Evolutionary conservation across 2,797 vertebrate species (phyloP), one percentile per base, ranked within the genome.

Genomic region (Sylvilagus floridanus): DNA sequence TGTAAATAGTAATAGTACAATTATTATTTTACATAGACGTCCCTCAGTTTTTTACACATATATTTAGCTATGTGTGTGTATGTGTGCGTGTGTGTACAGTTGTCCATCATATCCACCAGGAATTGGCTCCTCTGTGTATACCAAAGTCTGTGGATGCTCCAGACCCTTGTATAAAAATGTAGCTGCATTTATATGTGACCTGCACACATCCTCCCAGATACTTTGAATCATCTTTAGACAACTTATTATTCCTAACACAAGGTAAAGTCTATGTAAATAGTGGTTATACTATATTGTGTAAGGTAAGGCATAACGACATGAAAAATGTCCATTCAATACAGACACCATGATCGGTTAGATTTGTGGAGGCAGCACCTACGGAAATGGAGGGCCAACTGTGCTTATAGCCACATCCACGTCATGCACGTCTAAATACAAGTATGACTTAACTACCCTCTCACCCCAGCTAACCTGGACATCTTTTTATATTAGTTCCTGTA

Each of bases 1-100:
- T 73, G 3, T 17, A 90, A 90, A 78, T 24, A 11, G n/a, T 42
- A 72, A 37, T 37, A 37, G 37, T 30, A 71, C 2, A 30, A 65
- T 73, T 91, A 8, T 73, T 83, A 60, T 75, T 90, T 89, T 81
- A 71, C n/a, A 8, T 47, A 71, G 62, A 82, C 17, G 60, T 82
- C 35, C 9, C 35, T 88, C 32, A 78, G 26, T 54, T 81, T 73
- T 77, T 76, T 82, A 57, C 21, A 19, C n/a, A 84, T 7, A 5
- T 73, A 10, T 60, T 21, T 57, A 16, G n/a, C 8, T 54, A 5
- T n/a, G 50, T 24, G 47, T n/a, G 32, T 63, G 28, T 79, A 35
- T 83, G 62, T 54, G 50, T 22, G 19, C 47, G 71, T 54, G 47
- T 60, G 7, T 66, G 32, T 0, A 7, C 28, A 60, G 5, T 24